Evolutionary conservation across 2,888 invertebrate species (phyloP), one percentile per base, ranked within the genome.

Genomic region (Epinotia demarniana): DNA sequence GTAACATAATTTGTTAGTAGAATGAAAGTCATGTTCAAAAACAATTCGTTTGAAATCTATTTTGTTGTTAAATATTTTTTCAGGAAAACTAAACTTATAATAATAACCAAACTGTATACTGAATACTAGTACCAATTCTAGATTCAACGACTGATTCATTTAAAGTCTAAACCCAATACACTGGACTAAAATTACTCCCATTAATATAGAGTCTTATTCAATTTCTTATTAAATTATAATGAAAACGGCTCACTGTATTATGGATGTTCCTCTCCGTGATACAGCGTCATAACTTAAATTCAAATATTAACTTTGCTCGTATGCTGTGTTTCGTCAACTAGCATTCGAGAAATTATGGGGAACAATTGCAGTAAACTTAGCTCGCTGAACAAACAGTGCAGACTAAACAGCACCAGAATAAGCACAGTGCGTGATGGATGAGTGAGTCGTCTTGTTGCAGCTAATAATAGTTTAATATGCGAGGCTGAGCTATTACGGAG

Each of bases 401-500:
- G 74, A 69, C 74, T 74, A 74, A 74, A 74, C 74, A 74, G 27
- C 63, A 49, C 74, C 58, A 58, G 63, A 70, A 68, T 68, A 73
- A 69, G 74, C 74, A 49, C 63, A 23, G 62, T 57, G 74, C 74
- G 74, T 70, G 74, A 74, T 74, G 74, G 74, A 74, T 64, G 69
- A 68, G 68, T 18, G 62, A 62, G 55, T 73, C 74, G 69, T 74
- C 73, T 69, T 69, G 62, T 74, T 69, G 69, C 58, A 18, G 53
- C 74, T 74, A 74, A 69, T 74, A 74, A 70, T 74, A 74, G 69
- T 49, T 43, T 74, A 69, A 69, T 74, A 74, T 62, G 63, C 69
- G 49, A 72, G 72, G 66, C 72, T 72, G 72, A 19, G 46, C 74
- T 58, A 63, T 57, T 69, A 74, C 63, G 19, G 74, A 46, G 63